Percentiles rank a stretch among this genome's conserved stretches.
Conservation (phyloP, 2,888 invertebrate genomes). For the Pollenia griseotomentosa region DNA sequence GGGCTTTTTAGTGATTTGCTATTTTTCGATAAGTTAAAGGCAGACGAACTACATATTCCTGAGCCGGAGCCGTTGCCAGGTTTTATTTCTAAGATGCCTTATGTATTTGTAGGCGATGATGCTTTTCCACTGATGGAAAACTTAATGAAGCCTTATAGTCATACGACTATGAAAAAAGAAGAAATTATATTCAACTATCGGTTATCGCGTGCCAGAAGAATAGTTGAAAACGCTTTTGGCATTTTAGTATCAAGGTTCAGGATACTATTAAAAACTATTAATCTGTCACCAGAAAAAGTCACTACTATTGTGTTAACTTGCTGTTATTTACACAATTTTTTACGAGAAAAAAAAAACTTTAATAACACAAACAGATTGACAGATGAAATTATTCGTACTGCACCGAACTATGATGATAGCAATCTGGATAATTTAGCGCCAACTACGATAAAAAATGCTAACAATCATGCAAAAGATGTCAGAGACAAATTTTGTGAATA, state of each 20-base stretch:
- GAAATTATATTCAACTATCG: slow-evolving; percentile 62
- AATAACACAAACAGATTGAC: neutral
- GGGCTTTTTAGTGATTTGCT: slow-evolving; percentile 16
- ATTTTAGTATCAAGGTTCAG: slow-evolving; percentile 76
- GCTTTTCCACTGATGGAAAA: slow-evolving; percentile 55
- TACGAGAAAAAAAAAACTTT: neutral
- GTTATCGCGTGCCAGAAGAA: slow-evolving; percentile 65
- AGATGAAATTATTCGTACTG: neutral
- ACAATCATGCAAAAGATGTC: neutral
- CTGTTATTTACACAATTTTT: slow-evolving; percentile 72
- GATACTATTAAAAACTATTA: slow-evolving; percentile 75
- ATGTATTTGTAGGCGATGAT: slow-evolving; percentile 11
- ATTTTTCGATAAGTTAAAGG: slow-evolving; percentile 19
- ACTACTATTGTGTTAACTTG: slow-evolving; percentile 61
- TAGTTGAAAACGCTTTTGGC: slow-evolving; percentile 73
- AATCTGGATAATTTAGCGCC: neutral
- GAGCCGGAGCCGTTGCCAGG: neutral
- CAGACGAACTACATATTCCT: slow-evolving; percentile 22
- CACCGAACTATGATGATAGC: no score
- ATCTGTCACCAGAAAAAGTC: slow-evolving; percentile 65
- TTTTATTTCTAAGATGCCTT: slow-evolving; percentile 9
- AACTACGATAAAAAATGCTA: neutral
- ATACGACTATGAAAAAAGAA: neutral
- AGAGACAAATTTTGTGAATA: neutral
- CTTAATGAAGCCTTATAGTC: slow-evolving; percentile 51